A percentile compares a stretch with the other conserved stretches of the same genome.
phyloP scores from a whole-genome alignment of 2,888 invertebrate genomes.

The Lissonota sp. region DNA sequence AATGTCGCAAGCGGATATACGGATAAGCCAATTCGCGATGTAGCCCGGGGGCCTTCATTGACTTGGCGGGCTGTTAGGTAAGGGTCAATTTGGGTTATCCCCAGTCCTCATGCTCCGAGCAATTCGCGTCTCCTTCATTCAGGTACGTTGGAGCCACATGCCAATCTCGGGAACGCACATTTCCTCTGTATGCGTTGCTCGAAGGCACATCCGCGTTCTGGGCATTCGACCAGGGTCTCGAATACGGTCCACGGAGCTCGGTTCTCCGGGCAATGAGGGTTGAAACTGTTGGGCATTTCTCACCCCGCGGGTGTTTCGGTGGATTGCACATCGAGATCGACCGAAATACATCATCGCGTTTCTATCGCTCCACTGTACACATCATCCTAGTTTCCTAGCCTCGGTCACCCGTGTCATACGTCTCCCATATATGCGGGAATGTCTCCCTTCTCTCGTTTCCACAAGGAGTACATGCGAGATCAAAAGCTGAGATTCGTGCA shows the following conservation, averaged over 20 bases:
- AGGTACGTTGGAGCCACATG: slow-evolving; percentile 7
- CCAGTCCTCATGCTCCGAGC: slow-evolving; percentile 11
- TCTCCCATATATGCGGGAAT: slow-evolving; percentile 21
- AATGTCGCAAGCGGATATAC: slow-evolving; percentile 23
- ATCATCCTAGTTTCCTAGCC: slow-evolving; percentile 19
- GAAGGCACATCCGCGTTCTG: not conserved
- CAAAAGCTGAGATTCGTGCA: slow-evolving; percentile 2
- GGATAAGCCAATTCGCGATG: slow-evolving; percentile 28
- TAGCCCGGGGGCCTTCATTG: slow-evolving; percentile 42
- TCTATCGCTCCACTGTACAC: slow-evolving; percentile 4
- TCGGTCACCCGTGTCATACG: slow-evolving; percentile 1
- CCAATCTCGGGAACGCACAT: slow-evolving; percentile 25
- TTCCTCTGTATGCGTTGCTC: slow-evolving; percentile 1
- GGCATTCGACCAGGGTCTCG: slow-evolving; percentile 8
- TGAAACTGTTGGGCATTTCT: slow-evolving; percentile 33
- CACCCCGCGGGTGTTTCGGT: slow-evolving; percentile 19
- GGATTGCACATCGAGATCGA: slow-evolving; percentile 5
- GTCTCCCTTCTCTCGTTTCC: slow-evolving; percentile 25
- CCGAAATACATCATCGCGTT: not conserved
- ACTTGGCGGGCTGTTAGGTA: slow-evolving; percentile 45
- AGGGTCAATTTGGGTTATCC: slow-evolving; percentile 42
- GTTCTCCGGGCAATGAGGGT: slow-evolving; percentile 28
- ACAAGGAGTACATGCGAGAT: slow-evolving; percentile 20
- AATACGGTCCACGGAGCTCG: slow-evolving; percentile 8
- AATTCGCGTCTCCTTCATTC: slow-evolving; percentile 2